Percentiles rank a stretch among this genome's conserved stretches.
These are phyloP conservation scores for Heterotilapia buettikoferi DNA, from an alignment of 2,113 vertebrate species.

Conservation along the genomic window DNA sequence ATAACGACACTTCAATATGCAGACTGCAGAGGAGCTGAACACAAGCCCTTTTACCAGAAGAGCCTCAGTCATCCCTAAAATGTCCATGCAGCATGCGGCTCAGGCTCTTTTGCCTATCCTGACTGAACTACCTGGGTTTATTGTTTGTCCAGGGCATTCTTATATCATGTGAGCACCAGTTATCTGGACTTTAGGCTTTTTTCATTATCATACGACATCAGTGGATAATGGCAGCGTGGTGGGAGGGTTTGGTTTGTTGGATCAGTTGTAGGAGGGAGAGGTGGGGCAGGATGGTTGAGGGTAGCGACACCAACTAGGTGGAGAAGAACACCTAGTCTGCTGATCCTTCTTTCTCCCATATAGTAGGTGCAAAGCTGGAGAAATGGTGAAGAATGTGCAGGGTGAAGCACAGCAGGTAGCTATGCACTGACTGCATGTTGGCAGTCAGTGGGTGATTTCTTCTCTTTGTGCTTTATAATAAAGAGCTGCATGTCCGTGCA, in stretches of 20 bases:
- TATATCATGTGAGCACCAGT: not conserved
- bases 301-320: not conserved
- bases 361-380: not conserved
- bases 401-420: not conserved
- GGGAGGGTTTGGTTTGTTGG: not conserved
- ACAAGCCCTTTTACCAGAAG: not conserved
- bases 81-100: not conserved
- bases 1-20: not conserved
- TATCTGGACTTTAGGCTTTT: not conserved
- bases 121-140: not conserved
- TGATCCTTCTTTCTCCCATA: not conserved
- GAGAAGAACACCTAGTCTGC: not conserved
- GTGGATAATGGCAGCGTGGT: not conserved
- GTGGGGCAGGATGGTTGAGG: not conserved
- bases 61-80: not conserved
- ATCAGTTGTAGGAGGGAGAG: not conserved
- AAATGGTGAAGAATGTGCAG: not conserved
- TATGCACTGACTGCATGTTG: not conserved
- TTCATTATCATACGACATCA: not conserved
- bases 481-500: accelerated
- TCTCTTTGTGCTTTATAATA: not conserved
- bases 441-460: not conserved
- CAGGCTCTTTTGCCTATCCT: not conserved
- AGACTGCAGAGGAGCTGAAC: not conserved
- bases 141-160: not conserved